A percentile compares a stretch with the other conserved stretches of the same genome.
phyloP scores from a whole-genome alignment of 2,797 vertebrate species.

The Hippopotamyrus pictus region DNA sequence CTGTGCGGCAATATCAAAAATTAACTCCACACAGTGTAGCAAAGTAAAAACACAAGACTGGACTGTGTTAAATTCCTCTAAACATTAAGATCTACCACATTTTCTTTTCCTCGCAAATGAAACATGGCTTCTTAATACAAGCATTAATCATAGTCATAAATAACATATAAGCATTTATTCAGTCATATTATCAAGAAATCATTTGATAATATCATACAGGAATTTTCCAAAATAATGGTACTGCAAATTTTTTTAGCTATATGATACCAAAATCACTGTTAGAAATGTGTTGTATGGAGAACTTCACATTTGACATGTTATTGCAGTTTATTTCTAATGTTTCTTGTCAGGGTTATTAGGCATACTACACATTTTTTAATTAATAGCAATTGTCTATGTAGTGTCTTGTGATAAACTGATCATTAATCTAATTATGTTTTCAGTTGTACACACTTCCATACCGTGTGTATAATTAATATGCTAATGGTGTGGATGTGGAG shows the following conservation, averaged over 20 bases:
- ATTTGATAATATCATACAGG: neutral
- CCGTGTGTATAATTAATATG: neutral
- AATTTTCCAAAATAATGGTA: neutral
- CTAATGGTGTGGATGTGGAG: neutral
- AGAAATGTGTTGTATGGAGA: neutral
- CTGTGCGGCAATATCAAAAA: neutral
- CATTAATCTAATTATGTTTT: constrained; percentile 9
- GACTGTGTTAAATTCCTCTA: neutral
- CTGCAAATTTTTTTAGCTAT: neutral
- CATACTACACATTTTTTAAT: neutral
- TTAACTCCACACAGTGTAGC: neutral
- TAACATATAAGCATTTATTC: neutral
- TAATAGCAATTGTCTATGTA: neutral
- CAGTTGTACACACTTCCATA: neutral
- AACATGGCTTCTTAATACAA: neutral
- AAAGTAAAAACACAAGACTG: neutral
- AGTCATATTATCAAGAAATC: neutral
- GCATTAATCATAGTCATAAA: neutral
- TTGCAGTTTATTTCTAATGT: neutral
- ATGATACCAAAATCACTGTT: neutral
- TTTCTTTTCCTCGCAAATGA: neutral
- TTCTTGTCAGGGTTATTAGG: neutral
- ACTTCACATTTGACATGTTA: neutral
- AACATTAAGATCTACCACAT: neutral
- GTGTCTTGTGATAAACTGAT: neutral